Evolutionary conservation across 2,888 invertebrate genomes (phyloP), one percentile per base, ranked within the genome.

Genomic region (Heteromurus nitidus): DNA sequence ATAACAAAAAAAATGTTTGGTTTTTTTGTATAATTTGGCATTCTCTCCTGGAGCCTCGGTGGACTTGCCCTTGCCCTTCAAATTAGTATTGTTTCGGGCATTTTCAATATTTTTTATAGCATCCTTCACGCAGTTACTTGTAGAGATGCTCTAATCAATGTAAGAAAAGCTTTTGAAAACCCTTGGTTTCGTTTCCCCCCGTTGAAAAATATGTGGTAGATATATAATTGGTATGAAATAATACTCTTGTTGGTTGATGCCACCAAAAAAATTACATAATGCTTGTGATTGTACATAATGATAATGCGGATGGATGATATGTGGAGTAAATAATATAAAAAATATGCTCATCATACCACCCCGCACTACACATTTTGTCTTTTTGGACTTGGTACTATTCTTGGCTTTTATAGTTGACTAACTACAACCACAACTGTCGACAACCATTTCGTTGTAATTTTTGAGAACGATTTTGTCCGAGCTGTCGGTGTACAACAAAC

Each of bases 381-480:
- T 68, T 76, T 64, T 70, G 64, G 69, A 64, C 55, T 50, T 44
- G 42, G 31, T 70, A 62, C 68, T 69, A 70, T 50, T 69, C 24
- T n/a, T 55, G 67, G 65, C 58, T 67, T 50, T 67, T 50, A 60
- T 53, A 62, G 62, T 3, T 72, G 70, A 75, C 79, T 82, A 83
- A 80, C 83, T 83, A 92, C 99, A 99, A 80, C 99, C 99, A 90
- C 99, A 99, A 80, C 97, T 97, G 88, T 95, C 94, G 85, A 99
- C 99, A 88, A 96, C 94, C 99, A 99, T 99, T 90, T 99, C 98
- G 91, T 97, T 95, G 91, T 99, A 99, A 91, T 96, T 98, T 91
- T 99, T 99, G 88, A 99, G 93, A 89, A 98, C 96, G 88, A 98
- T 97, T 91, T 96, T 96, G 89, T 95, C 95, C 90, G 94, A 93